Conservation (phyloP, 2,888 invertebrate genomes). For the Leptopilina syphax region DNA sequence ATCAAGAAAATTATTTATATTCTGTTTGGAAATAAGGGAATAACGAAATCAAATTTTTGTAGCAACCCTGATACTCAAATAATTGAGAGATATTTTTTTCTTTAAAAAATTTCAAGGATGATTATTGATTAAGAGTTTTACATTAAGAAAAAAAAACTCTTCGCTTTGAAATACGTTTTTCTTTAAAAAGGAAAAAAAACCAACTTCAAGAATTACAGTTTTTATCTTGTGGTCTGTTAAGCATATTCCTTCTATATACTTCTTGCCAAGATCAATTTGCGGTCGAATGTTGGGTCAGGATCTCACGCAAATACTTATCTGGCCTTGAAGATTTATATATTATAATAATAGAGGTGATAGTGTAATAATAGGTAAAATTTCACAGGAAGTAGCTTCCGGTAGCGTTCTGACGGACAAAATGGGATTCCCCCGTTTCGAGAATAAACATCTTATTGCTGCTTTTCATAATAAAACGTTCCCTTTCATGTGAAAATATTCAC, state of each 20-base stretch:
- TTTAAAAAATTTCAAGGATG: no score
- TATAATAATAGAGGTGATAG: slow-evolving; percentile 46
- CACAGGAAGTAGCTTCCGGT: slow-evolving; percentile 56
- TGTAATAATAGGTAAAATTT: slow-evolving; percentile 49
- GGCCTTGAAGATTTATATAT: slow-evolving; percentile 54
- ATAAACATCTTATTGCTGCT: slow-evolving; percentile 19
- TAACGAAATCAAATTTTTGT: no score
- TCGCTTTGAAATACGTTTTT: no score
- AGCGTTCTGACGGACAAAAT: slow-evolving; percentile 47
- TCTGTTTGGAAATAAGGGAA: no score
- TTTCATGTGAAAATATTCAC: slow-evolving; percentile 12
- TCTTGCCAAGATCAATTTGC: slow-evolving; percentile 27
- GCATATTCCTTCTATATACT: neutral
- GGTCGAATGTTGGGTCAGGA: slow-evolving; percentile 5
- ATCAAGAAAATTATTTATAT: no score
- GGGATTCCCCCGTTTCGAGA: slow-evolving; percentile 8
- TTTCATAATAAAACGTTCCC: neutral
- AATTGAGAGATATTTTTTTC: no score
- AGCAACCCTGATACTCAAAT: no score
- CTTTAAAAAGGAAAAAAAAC: no score
- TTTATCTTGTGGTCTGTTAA: no score
- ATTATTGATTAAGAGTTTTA: no score
- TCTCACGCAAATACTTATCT: slow-evolving; percentile 38
- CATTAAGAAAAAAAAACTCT: no score
- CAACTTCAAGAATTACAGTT: no score